Evolutionary conservation across 2,797 vertebrate genomes (phyloP), one percentile per base, ranked within the genome.

Genomic region (Onychomys torridus): DNA sequence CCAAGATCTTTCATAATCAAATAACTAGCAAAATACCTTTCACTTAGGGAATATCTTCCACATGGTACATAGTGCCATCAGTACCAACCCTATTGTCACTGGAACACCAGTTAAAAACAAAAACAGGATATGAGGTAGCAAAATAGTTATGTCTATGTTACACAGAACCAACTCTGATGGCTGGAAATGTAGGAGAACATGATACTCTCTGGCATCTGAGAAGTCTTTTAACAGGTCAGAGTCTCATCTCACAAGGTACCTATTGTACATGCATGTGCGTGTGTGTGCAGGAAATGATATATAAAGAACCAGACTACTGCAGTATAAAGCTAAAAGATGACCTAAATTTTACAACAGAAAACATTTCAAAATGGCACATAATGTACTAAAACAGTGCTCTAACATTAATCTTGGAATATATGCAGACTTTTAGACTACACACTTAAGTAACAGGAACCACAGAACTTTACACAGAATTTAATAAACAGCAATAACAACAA

Each of bases 281-380:
- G 2, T 79, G 71, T n/a, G 73, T 67, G 12, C 29, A 37, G 69
- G 29, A 81, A 93, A 79, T 83, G 25, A 73, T 89, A 69, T 89
- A n/a, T 43, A 87, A 90, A 94, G 49, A 87, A 63, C 40, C 8
- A 79, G 25, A 89, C 37, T 34, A 52, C 5, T 34, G 13, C 7
- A 92, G n/a, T 25, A 37, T 29, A n/a, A 94, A 86, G 6, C 21
- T 92, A 86, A 86, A 92, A 94, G 29, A 37, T 79, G 46, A 93
- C 88, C 93, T 89, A 90, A 67, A 90, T 65, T 86, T 32, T 69
- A 14, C 25, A 75, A 43, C 19, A 5, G 9, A 69, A 85, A 87
- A 63, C 13, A 57, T 89, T 95, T 89, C 32, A 89, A 94, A 95
- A 89, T 69, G 87, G 55, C 40, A 19, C n/a, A 81, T 81, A 96